phyloP scores from a whole-genome alignment of 2,113 vertebrate genomes.

The Numida meleagris region DNA sequence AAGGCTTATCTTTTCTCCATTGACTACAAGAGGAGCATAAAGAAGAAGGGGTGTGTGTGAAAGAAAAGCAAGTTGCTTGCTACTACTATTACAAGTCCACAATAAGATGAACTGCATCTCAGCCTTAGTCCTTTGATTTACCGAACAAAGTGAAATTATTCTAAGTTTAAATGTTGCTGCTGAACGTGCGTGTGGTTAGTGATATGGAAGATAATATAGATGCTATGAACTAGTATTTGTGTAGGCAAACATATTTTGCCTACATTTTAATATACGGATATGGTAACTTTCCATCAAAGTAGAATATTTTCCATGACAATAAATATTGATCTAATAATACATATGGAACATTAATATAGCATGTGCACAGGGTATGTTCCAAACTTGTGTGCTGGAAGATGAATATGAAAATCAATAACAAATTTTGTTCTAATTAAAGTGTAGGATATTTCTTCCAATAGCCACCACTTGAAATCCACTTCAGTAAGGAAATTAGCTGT shows the following conservation, averaged over 20 bases:
- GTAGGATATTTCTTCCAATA: conserved; percentile 39
- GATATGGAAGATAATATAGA: not conserved
- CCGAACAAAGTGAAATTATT: not conserved
- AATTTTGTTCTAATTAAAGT: conserved; percentile 58
- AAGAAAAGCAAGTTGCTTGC: not conserved
- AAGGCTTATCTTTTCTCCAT: not conserved
- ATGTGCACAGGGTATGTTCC: conserved; percentile 30
- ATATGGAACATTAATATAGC: conserved; percentile 25
- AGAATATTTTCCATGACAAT: conserved; percentile 24
- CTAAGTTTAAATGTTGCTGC: not conserved
- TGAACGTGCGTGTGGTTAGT: not conserved
- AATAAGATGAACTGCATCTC: not conserved
- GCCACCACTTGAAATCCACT: conserved; percentile 14
- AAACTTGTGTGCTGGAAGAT: conserved; percentile 44
- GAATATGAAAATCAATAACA: conserved; percentile 69
- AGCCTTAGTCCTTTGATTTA: not conserved
- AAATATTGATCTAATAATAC: conserved; percentile 46
- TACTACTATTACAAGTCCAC: not conserved
- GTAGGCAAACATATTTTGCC: not conserved
- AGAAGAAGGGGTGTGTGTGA: accelerated
- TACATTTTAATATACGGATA: not conserved
- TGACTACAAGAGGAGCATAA: not conserved
- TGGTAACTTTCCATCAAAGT: not conserved
- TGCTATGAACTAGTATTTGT: not conserved
- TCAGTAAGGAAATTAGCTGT: conserved; percentile 10